Conservation (phyloP, 2,888 invertebrate species). For the Coleophora flavipennella region DNA sequence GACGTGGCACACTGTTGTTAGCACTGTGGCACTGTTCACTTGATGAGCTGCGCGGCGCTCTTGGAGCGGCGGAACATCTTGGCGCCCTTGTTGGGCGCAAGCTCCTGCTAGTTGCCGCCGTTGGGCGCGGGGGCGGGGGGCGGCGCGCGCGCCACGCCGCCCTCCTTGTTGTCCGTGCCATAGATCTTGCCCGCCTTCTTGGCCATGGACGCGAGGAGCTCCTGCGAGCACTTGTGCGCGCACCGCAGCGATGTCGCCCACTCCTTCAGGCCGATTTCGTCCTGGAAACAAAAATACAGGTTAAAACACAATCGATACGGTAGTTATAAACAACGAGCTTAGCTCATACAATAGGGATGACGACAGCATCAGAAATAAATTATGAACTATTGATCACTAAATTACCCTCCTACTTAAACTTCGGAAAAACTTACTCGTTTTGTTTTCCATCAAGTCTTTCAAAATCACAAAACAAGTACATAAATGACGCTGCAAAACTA, state of each 20-base stretch:
- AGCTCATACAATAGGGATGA: too few species aligned
- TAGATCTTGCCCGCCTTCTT: conserved; percentile 99
- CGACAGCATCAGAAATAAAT: too few species aligned
- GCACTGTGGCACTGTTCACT: conserved; percentile 33
- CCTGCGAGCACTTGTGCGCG: conserved; percentile 96
- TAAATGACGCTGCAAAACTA: too few species aligned
- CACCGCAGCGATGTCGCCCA: conserved; percentile 97
- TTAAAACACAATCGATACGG: too few species aligned
- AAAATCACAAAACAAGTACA: too few species aligned
- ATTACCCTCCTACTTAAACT: too few species aligned
- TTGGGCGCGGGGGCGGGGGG: conserved; percentile 44
- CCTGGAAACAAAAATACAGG: conserved; percentile 64
- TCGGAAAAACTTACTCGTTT: too few species aligned
- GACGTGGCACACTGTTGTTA: too few species aligned
- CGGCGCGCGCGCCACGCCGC: conserved; percentile 28
- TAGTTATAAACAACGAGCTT: too few species aligned
- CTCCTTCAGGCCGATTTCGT: conserved; percentile 98
- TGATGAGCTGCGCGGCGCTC: conserved; percentile 70
- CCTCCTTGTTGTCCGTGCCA: conserved; percentile 80
- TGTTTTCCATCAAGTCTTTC: too few species aligned
- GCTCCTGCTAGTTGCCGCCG: conserved; percentile 68
- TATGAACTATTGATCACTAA: too few species aligned
- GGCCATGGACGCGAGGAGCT: conserved; percentile 97
- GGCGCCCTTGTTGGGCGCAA: conserved; percentile 66
- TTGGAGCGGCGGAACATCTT: conserved; percentile 73